Conservation (phyloP, 1,140 invertebrate species). For the Hylaeus volcanicus region DNA sequence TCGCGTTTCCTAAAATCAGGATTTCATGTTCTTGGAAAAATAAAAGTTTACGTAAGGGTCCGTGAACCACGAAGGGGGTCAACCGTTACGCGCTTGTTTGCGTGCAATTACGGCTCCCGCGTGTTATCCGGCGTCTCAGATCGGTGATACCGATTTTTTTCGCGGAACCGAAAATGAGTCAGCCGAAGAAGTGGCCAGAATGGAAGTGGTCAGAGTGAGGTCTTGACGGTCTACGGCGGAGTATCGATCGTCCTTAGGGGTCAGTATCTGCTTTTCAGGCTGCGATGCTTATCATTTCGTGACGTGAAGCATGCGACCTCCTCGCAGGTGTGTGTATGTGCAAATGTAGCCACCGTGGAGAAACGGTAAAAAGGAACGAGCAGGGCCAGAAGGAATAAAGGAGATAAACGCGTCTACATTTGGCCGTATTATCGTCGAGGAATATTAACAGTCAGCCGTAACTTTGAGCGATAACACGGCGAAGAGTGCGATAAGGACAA, state of each 20-base stretch:
- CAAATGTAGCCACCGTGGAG: not conserved
- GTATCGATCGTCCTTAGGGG: slow-evolving; percentile 65
- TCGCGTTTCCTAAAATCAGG: not conserved
- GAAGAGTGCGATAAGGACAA: not conserved
- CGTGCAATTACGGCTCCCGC: not conserved
- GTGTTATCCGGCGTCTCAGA: slow-evolving; percentile 26
- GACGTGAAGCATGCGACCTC: slow-evolving; percentile 62
- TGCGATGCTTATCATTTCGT: slow-evolving; percentile 67
- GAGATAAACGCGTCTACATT: slow-evolving; percentile 24
- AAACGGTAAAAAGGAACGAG: slow-evolving; percentile 30
- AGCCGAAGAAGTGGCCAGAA: slow-evolving; percentile 40
- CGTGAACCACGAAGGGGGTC: not conserved
- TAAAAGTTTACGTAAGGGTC: too few relatives aligned
- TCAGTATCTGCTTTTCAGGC: slow-evolving; percentile 66
- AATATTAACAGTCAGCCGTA: not conserved
- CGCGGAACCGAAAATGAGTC: slow-evolving; percentile 43
- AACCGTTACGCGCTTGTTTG: slow-evolving; percentile 9
- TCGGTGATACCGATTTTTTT: slow-evolving; percentile 32
- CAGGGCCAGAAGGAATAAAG: not conserved
- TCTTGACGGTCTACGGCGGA: slow-evolving; percentile 55
- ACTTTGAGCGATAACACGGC: not conserved
- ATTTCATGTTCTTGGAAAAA: not conserved
- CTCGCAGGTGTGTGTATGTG: not conserved
- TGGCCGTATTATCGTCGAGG: not conserved
- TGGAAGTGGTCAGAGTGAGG: slow-evolving; percentile 45